Base-by-base conservation (phyloP, 2,797 vertebrate species). In the Myotis pilosus region DNA sequence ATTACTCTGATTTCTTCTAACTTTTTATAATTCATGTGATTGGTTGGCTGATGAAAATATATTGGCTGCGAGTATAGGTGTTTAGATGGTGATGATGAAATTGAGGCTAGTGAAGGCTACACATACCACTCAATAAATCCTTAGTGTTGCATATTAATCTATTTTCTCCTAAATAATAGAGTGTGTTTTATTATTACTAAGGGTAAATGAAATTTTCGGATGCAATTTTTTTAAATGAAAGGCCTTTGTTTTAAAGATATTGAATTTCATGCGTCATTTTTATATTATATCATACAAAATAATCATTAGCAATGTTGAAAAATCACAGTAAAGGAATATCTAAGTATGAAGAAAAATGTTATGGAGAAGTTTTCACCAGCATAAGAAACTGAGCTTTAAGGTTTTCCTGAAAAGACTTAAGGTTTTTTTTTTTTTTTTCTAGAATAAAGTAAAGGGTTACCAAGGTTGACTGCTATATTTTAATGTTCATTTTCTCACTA, bases 91-190 rank as follows among this genome's bases (percentile, higher is more conserved):
- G 19, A 71, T 47, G 33, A 47, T 64, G 15, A 75, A 53, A 28
- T 25, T 1, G 5, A 41, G 47, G 25, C 9, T 38, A 28, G 10
- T 8, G 23, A 76, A 41, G 23, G 10, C 19, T 78, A 23, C 2
- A 17, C 30, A 28, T 51, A 36, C 13, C 22, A 10, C 12, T 3
- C 55, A 71, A 6, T 13, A 5, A 44, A 16, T 55, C 22, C 19
- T 15, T 1, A 19, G 20, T 74, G 51, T 49, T 96, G 95, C 95
- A 88, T 96, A 55, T 91, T 94, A 49, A 80, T 68, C 75, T 96
- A 74, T 95, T 91, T 96, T 96, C 92, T 93, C 94, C 33, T 88
- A 66, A 44, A 75, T 96, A 93, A 83, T 30, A 76, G 90, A 94
- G 57, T 90, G 55, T 57, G 57, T 85, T 91, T 47, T 81, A 93